Conservation (phyloP, 2,888 invertebrate genomes). For the Chrysolina oricalcia region DNA sequence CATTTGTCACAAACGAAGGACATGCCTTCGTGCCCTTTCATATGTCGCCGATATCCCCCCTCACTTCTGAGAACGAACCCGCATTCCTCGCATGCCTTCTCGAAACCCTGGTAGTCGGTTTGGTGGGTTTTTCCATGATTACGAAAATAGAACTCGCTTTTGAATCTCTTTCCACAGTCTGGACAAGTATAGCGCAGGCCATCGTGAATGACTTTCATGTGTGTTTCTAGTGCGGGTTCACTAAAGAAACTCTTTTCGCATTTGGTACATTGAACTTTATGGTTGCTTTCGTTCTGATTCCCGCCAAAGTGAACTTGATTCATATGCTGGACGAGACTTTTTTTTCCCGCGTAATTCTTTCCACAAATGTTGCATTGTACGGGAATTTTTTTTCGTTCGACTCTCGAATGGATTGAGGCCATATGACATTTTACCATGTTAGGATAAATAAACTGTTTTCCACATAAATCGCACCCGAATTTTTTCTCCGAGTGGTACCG, state of each 20-base stretch:
- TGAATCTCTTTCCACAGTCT: slow-evolving; percentile 43
- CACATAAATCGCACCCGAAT: neutral
- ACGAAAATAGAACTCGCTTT: slow-evolving; percentile 22
- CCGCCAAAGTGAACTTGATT: neutral
- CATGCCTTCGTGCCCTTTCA: slow-evolving; percentile 56
- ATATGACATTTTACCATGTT: neutral
- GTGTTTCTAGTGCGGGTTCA: slow-evolving; percentile 7
- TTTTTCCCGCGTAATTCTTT: neutral
- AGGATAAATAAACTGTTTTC: neutral
- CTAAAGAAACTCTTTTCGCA: slow-evolving; percentile 28
- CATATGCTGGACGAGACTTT: neutral
- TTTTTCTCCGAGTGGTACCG: neutral
- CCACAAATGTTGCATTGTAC: neutral
- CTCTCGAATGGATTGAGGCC: neutral
- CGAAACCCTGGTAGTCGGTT: slow-evolving; percentile 39
- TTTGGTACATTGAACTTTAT: neutral
- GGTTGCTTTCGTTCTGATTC: neutral
- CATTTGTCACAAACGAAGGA: slow-evolving; percentile 69
- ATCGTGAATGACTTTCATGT: slow-evolving; percentile 29
- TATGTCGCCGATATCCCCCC: slow-evolving; percentile 61
- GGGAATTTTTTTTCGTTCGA: neutral
- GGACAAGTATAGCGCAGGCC: slow-evolving; percentile 34
- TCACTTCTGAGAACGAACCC: slow-evolving; percentile 59
- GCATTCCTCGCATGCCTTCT: slow-evolving; percentile 67
- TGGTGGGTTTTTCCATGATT: slow-evolving; percentile 51